Percentiles rank a stretch among this genome's conserved stretches.
Conservation (phyloP, 2,888 invertebrate genomes). For the Temnothorax ravouxi region DNA sequence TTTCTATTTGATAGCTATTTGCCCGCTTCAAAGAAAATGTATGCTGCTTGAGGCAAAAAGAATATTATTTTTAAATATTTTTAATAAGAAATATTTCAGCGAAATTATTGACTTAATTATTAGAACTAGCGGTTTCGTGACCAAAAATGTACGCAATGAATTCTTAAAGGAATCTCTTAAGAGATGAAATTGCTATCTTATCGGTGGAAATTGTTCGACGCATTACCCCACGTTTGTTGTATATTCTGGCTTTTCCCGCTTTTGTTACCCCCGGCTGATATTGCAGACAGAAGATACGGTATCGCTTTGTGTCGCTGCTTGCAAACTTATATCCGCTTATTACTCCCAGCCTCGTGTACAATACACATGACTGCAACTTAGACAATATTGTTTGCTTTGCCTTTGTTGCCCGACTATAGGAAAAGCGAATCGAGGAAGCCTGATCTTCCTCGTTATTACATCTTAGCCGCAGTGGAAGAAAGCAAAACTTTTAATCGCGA, state of each 20-base stretch:
- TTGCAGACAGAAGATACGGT: constrained; percentile 55
- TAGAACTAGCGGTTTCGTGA: no score
- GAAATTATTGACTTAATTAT: not conserved
- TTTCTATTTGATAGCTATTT: not conserved
- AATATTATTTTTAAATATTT: not conserved
- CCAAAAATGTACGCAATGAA: not conserved
- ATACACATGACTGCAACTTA: constrained; percentile 70
- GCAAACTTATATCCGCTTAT: constrained; percentile 58
- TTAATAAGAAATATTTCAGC: not conserved
- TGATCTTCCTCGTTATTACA: constrained; percentile 37
- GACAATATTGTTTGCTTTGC: constrained; percentile 63
- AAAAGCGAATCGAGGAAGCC: constrained; percentile 17
- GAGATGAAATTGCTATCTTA: constrained; percentile 36
- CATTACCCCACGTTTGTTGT: constrained; percentile 7
- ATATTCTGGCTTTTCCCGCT: constrained; percentile 47
- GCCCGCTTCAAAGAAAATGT: not conserved
- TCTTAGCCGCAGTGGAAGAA: constrained; percentile 28
- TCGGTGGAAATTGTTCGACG: constrained; percentile 45
- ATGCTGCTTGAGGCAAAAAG: not conserved
- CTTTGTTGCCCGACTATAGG: constrained; percentile 61
- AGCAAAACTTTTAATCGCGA: constrained; percentile 30
- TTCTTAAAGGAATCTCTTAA: not conserved
- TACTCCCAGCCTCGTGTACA: constrained; percentile 54
- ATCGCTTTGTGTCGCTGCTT: constrained; percentile 52
- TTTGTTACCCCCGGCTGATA: constrained; percentile 49